Evolutionary conservation across 2,113 vertebrate species (phyloP), one percentile per base, ranked within the genome.

Genomic region (Protobothrops flavoviridis): DNA sequence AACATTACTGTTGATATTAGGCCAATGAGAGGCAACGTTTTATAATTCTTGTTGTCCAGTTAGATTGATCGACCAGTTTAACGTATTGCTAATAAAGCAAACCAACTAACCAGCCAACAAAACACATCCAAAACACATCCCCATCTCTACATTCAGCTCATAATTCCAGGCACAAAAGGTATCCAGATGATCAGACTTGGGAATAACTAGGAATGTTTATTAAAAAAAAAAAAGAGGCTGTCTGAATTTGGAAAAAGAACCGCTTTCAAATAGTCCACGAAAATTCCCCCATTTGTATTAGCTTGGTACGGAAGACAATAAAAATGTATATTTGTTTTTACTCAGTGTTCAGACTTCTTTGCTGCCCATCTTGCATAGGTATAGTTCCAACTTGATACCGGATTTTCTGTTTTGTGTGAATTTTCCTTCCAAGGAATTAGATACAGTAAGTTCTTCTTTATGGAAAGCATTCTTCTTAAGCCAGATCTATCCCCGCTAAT

Each of bases 381-480:
- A 24, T 0, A 23, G 29, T 59, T 55, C 48, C 45, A 74, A 17
- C 20, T 69, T 4, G 8, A 45, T 74, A 3, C 15, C 3, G 6
- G 12, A 26, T 48, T 0, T 0, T 17, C 39, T 48, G 81, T 15
- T 56, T 93, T 50, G 43, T 86, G 5, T 89, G 56, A 21, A 81
- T 39, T 81, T 81, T 39, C 69, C 33, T 39, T 39, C 94, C 48
- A 57, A 91, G 92, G 53, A 48, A 11, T 4, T 21, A 91, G 87
- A 21, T 94, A 39, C 39, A n/a, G 39, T 39, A 94, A 95, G 11
- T 91, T 95, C 74, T 94, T 7, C 94, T 91, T 93, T 55, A 92
- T 50, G 91, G 52, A 88, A 50, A 20, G 61, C 85, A 93, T 81
- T 93, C 64, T 95, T 95, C 95, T 89, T 55, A 53, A 24, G 17